These are phyloP conservation scores for Operophtera brumata DNA, from an alignment of 2,888 invertebrate genomes.

Conservation along the genomic window DNA sequence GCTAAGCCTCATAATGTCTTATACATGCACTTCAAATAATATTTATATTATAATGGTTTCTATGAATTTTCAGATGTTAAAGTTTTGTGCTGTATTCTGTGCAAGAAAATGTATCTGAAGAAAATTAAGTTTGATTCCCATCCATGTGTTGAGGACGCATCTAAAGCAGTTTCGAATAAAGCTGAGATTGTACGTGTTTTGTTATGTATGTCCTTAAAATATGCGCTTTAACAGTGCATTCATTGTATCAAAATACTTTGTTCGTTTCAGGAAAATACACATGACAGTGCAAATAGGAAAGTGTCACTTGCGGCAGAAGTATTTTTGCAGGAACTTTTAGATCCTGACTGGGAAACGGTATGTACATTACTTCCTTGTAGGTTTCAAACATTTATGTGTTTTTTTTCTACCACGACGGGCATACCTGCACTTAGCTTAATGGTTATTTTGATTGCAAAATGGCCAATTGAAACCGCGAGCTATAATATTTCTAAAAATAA, in stretches of 20 bases:
- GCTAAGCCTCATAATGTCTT: not conserved
- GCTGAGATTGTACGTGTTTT: slow-evolving; percentile 30
- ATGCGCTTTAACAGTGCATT: not conserved
- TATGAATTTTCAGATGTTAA: slow-evolving; percentile 53
- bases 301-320: slow-evolving; percentile 46
- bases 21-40: not conserved
- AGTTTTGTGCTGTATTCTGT: slow-evolving; percentile 56
- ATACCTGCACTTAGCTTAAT: no score
- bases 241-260: not conserved
- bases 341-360: slow-evolving; percentile 49
- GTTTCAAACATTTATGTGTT: no score
- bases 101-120: slow-evolving; percentile 65
- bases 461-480: no score
- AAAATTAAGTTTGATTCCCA: slow-evolving; percentile 54
- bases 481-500: no score
- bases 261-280: slow-evolving; percentile 36
- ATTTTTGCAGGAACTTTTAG: slow-evolving; percentile 50
- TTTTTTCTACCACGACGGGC: no score
- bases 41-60: not conserved
- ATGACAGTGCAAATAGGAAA: slow-evolving; percentile 30
- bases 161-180: slow-evolving; percentile 11
- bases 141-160: slow-evolving; percentile 41
- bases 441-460: no score
- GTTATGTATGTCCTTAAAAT: not conserved
- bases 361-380: slow-evolving; percentile 4